Base-by-base conservation (phyloP, 2,888 invertebrate species). In the Phalera bucephala region DNA sequence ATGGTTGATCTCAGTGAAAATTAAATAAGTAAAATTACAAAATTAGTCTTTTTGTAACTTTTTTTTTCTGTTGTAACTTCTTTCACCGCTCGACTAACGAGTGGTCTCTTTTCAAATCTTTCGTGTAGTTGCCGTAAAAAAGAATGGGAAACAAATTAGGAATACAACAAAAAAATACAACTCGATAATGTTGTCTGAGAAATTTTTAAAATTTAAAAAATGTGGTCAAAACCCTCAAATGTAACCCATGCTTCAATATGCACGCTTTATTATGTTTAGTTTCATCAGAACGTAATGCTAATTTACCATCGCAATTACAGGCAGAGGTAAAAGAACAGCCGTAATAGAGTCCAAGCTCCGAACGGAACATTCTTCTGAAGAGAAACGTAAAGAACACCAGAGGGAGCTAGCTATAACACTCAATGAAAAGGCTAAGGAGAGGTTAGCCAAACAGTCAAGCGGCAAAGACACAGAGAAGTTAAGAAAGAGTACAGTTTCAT, bases 301-400 rank as follows among this genome's bases (percentile, higher is more conserved):
- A 22, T 4, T 7, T n/a, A 9, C n/a, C 2, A 22, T 6, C 2
- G 8, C 22, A n/a, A 38, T 71, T 74, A 33, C 65, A 90, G 92
- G 92, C 1, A 86, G 93, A 49, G 97, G 95, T 46, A 97, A 94
- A 74, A 91, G 99, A 53, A 96, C 96, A 20, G 96, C 98, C 1
- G 96, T 99, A 3, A 92, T 99, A 21, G 98, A 98, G 67, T 96
- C 95, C 2, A 98, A 99, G 80, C 91, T 99, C 5, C 92, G 99
- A 65, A 96, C 96, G 21, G 99, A 99, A 73, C 96, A 96, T 57
- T 97, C 98, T 7, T 95, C 98, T 0, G 99, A 99, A 76, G 99
- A 99, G 67, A 99, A 99, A 79, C 93, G 99, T 8, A 97, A 97
- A 58, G 95, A 96, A 67, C 98, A 99, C 90, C 99, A 99, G 79